A percentile compares a stretch with the other conserved stretches of the same genome.
Conservation (phyloP, 37 sponge, comb jelly and placozoan species). For the Eunapius fragilis region DNA sequence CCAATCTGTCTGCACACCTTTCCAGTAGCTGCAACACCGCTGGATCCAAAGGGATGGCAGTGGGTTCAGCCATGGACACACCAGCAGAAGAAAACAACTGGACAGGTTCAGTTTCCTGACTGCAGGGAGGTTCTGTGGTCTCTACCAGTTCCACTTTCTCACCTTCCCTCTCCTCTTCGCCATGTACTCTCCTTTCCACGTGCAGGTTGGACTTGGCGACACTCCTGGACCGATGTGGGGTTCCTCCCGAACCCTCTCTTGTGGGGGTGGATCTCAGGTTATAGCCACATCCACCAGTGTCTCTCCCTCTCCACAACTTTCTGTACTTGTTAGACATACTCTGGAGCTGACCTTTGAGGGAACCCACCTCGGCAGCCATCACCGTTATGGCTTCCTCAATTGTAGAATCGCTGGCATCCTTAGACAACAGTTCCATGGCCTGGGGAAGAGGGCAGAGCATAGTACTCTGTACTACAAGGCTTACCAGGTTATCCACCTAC, state of each 20-base stretch:
- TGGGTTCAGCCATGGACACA: background rate
- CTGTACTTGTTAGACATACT: constrained; percentile 39
- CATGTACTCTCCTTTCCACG: background rate
- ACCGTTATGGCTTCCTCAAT: constrained; percentile 8
- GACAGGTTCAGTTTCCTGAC: background rate
- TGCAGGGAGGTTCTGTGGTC: background rate
- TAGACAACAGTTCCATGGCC: background rate
- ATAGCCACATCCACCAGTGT: constrained; percentile 4
- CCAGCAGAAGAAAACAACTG: background rate
- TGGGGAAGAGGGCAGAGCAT: background rate
- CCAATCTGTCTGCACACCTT: background rate
- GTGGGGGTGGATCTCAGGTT: background rate
- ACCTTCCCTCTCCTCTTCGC: background rate
- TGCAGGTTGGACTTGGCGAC: background rate
- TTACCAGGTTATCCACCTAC: too few relatives aligned
- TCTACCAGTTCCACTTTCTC: background rate
- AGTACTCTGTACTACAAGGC: too few relatives aligned
- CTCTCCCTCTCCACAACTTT: constrained; percentile 26
- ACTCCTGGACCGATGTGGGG: background rate
- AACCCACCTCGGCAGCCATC: constrained; percentile 22
- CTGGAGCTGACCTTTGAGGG: constrained; percentile 17
- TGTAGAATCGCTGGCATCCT: background rate
- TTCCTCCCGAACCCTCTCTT: background rate
- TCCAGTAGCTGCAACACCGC: background rate
- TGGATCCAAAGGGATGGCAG: background rate